Evolutionary conservation across 1,140 invertebrate genomes (phyloP).

Genomic region (Polyergus mexicanus): DNA sequence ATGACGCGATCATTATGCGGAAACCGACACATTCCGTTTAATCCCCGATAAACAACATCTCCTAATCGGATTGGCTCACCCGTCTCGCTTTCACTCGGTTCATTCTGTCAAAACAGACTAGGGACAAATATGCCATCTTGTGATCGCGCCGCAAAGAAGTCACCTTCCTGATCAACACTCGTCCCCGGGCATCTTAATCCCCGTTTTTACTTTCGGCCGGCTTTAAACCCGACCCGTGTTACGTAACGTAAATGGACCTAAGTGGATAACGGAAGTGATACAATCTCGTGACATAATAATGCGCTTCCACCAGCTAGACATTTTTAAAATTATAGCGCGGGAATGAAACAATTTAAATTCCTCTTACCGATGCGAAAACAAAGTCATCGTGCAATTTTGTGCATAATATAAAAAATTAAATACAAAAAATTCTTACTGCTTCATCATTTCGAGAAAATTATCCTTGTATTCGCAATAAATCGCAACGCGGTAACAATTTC

Average conservation of each 20-base stretch:
- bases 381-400: background rate
- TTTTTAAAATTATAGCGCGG: background rate
- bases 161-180: slow-evolving; percentile 41
- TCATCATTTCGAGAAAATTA: background rate
- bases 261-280: slow-evolving; percentile 32
- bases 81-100: slow-evolving; percentile 70
- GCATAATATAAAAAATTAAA: background rate
- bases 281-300: background rate
- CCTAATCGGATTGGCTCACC: slow-evolving; percentile 71
- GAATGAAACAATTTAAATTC: slow-evolving; percentile 11
- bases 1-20: slow-evolving; percentile 36
- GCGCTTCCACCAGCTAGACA: background rate
- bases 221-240: slow-evolving; percentile 43
- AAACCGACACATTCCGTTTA: slow-evolving; percentile 51
- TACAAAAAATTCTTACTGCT: background rate
- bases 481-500: background rate
- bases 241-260: slow-evolving; percentile 26
- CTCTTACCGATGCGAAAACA: too few species aligned
- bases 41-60: slow-evolving; percentile 67
- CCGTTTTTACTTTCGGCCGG: slow-evolving; percentile 30
- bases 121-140: slow-evolving; percentile 12
- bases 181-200: slow-evolving; percentile 26
- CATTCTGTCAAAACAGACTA: slow-evolving; percentile 71
- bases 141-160: slow-evolving; percentile 27
- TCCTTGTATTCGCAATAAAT: slow-evolving; percentile 7